phyloP scores from a whole-genome alignment of 2,888 invertebrate species.

The Stegophylla sp. region DNA sequence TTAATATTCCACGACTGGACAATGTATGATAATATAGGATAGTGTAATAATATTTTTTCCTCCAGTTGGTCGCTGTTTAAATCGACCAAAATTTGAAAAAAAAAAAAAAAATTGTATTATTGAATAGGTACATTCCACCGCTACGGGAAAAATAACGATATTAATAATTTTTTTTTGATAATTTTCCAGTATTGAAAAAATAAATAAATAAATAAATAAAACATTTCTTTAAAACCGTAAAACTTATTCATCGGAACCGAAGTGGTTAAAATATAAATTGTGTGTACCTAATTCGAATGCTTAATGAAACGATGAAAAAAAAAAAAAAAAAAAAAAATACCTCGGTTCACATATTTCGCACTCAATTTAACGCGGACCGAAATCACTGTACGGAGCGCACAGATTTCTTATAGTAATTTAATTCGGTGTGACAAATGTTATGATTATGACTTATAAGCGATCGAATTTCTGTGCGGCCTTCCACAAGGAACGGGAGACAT shows the following conservation, averaged over 20 bases:
- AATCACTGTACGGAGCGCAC: background rate
- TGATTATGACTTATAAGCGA: conserved; percentile 13
- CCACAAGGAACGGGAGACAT: background rate
- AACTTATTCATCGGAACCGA: conserved; percentile 20
- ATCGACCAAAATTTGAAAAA: background rate
- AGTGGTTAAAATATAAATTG: conserved; percentile 26
- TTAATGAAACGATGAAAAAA: conserved; percentile 35
- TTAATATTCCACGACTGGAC: too few relatives aligned
- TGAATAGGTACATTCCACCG: too few relatives aligned
- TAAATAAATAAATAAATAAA: background rate
- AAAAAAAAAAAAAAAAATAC: too few relatives aligned
- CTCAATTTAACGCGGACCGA: conserved; percentile 36
- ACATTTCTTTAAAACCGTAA: background rate
- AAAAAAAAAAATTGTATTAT: background rate
- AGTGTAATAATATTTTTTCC: too few relatives aligned
- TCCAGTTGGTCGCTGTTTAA: background rate
- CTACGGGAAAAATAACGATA: too few relatives aligned
- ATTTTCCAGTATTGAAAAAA: too few relatives aligned
- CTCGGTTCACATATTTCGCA: conserved; percentile 39
- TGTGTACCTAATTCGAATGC: conserved; percentile 28
- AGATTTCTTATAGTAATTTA: conserved; percentile 8
- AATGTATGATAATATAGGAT: too few relatives aligned
- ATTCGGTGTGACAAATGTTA: conserved; percentile 35
- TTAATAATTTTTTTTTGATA: too few relatives aligned
- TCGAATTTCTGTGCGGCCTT: background rate